These are phyloP conservation scores for Genyomyrus donnyi DNA, from an alignment of 2,113 vertebrate species.

Conservation along the genomic window DNA sequence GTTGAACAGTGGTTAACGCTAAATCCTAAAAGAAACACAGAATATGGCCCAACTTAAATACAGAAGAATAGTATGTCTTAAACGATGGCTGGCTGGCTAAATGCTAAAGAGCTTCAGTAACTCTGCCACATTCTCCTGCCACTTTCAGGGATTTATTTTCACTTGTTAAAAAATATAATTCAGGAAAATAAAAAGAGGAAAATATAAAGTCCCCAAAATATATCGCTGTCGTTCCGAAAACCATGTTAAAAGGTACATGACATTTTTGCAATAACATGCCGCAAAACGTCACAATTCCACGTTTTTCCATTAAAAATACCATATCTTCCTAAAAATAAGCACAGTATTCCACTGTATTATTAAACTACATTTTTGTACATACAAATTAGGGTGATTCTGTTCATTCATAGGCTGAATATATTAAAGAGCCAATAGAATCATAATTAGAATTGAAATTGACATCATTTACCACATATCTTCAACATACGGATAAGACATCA, in stretches of 20 bases:
- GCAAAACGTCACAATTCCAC: neutral
- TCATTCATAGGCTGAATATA: neutral
- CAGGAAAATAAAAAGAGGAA: neutral
- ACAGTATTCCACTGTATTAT: neutral
- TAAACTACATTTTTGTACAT: neutral
- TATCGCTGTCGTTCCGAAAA: neutral
- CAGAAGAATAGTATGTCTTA: neutral
- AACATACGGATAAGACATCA: neutral
- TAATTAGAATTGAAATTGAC: neutral
- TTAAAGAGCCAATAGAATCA: neutral
- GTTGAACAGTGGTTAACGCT: neutral
- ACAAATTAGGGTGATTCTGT: neutral
- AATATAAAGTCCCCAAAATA: neutral
- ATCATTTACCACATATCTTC: neutral
- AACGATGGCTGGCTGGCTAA: neutral
- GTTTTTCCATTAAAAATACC: neutral
- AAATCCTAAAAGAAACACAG: neutral
- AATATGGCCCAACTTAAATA: neutral
- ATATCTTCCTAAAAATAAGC: neutral
- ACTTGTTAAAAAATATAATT: neutral
- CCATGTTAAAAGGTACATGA: neutral
- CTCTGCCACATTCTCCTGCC: neutral
- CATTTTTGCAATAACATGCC: neutral
- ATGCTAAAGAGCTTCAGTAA: neutral
- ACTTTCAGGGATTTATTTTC: neutral